Base-by-base conservation (phyloP, 2,888 invertebrate species). In the Tenthredo livida region DNA sequence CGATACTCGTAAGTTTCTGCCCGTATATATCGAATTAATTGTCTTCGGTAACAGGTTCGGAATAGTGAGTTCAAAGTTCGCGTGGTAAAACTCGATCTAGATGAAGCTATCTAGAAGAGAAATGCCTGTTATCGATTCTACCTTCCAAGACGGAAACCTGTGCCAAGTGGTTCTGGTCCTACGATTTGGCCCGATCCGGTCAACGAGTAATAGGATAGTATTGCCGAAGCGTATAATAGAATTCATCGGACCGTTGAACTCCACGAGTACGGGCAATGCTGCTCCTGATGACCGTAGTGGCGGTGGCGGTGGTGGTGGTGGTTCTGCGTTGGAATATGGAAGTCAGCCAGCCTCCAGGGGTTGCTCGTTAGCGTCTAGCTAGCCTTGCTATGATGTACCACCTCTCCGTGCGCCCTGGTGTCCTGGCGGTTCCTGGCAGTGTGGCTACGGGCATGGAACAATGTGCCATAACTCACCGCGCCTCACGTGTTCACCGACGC, bases 401-500 rank as follows among this genome's bases (percentile, higher is more conserved):
- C 86, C 85, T 86, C 83, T 83, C 83, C 47, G 80, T 80, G 80
- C 25, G 40, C 61, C 61, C 80, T 80, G 80, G 80, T 80, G 61
- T 80, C 50, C 80, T 61, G 80, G 80, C 29, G 58, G 67, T 43
- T 47, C 65, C 33, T 67, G 37, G 43, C 67, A 83, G 83, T 87
- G 88, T 88, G 88, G 87, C 88, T 89, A 87, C 85, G 86, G 88
- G 86, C 88, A 88, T 87, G 88, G 89, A 90, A 91, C 90, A 91
- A 91, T 90, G 90, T 89, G 86, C 89, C 88, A 89, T 90, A 91
- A 91, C 87, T 91, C 90, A 89, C 83, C 58, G 67, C 73, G 58
- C 84, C 85, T 86, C 85, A 85, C 86, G 87, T 86, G 86, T 86
- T 87, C 85, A 75, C 85, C 77, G 85, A 85, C 54, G 67, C 83